Base-by-base conservation (phyloP, 2,113 vertebrate genomes). In the Rallus limicola region DNA sequence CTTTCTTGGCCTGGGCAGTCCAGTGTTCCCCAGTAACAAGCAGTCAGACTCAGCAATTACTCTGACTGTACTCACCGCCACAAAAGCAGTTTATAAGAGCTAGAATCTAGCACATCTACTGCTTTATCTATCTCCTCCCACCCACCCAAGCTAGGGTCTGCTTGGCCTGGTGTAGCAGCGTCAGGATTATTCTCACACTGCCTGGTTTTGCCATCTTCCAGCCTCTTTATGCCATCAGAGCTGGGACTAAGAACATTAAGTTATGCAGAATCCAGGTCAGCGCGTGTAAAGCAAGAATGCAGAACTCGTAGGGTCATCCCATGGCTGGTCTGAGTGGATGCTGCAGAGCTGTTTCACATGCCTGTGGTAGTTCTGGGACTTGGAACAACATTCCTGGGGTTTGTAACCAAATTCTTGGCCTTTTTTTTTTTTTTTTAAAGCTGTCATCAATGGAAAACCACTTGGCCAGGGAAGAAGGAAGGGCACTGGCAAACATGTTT, bases 401-500 rank as follows among this genome's bases (percentile, higher is more conserved):
- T 87, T 72, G 44, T 95, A 91, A 92, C 42, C 28, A 42, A 75
- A 55, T 94, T 86, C 52, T 83, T 88, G 31, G n/a, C 55, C 2
- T 83, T 72, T 25, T 36, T 44, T 59, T 44, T 46, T 82, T 75
- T 44, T 86, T 42, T 11, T 18, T 55, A 86, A 86, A 99, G 99
- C 70, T 95, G 33, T 97, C 97, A 40, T 77, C 96, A 26, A 26
- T 97, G 76, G 98, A 99, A 69, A 98, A 92, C 4, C 96, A 96
- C 72, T 95, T 98, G 91, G 98, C 98, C 20, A 72, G 88, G 3
- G 75, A 98, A 63, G 98, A 99, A 46, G 99, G 98, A 13, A 97
- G 95, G 44, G 97, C 95, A 8, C 97, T 99, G 29, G 98, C 95
- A 0, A 97, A 98, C 94, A 97, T 98, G 90, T 97, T 99, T 24